Percentiles rank a stretch among this genome's conserved stretches.
Evolutionary conservation across 2,888 invertebrate species (phyloP).

Genomic region (Pollenia labialis): DNA sequence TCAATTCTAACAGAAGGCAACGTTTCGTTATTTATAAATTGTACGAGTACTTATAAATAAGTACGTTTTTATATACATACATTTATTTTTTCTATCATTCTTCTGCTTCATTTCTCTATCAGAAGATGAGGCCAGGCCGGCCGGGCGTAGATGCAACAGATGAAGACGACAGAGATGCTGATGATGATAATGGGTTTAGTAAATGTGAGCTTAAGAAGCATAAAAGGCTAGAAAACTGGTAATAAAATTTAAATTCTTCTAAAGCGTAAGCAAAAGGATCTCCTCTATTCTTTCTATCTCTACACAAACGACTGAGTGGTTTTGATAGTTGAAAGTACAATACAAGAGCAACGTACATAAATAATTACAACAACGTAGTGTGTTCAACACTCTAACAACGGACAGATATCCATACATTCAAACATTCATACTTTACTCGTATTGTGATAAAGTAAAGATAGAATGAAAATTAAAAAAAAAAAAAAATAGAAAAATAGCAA

Average conservation of each 20-base stretch:
- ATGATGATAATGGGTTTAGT: conserved; percentile 62
- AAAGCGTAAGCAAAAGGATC: conserved; percentile 65
- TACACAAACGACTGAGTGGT: conserved; percentile 41
- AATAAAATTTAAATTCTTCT: conserved; percentile 67
- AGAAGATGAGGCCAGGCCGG: conserved; percentile 37
- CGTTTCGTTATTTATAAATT: conserved; percentile 36
- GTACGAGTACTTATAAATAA: conserved; percentile 23
- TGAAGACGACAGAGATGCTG: conserved; percentile 35
- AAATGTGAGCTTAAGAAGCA: conserved; percentile 59
- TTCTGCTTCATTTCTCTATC: conserved; percentile 60
- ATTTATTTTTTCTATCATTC: conserved; percentile 19
- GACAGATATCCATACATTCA: background rate
- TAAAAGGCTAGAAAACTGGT: conserved; percentile 65
- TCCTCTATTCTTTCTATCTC: conserved; percentile 49
- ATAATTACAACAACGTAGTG: conserved; percentile 40
- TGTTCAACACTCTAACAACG: conserved; percentile 27
- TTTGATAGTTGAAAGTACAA: conserved; percentile 42
- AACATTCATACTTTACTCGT: background rate
- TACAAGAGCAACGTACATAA: conserved; percentile 12
- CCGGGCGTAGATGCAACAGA: conserved; percentile 45
- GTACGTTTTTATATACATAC: background rate
- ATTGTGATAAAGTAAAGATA: conserved; percentile 37
- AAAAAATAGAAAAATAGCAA: conserved; percentile 23
- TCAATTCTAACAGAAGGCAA: conserved; percentile 41
- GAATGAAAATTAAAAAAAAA: conserved; percentile 27